phyloP scores from a whole-genome alignment of 2,113 vertebrate genomes.

The Strix uralensis region DNA sequence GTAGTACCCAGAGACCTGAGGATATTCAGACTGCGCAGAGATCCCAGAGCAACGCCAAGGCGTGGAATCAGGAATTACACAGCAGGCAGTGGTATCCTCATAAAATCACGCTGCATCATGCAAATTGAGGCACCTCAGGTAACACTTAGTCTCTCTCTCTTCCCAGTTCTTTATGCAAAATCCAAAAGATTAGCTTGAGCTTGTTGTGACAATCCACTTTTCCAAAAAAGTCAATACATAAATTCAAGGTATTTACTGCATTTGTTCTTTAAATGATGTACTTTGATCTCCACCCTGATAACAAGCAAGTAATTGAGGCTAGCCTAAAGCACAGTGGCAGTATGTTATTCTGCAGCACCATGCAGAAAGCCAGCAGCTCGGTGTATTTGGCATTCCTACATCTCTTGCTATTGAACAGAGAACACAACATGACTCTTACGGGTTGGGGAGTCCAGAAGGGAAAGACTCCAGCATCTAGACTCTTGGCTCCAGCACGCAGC shows the following conservation, averaged over 20 bases:
- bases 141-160: background rate
- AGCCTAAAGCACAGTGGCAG: background rate
- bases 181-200: background rate
- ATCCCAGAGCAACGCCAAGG: background rate
- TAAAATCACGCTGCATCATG: background rate
- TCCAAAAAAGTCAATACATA: background rate
- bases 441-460: background rate
- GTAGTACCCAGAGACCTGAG: background rate
- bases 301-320: background rate
- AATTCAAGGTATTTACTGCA: conserved; percentile 13
- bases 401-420: background rate
- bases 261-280: conserved; percentile 4
- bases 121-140: background rate
- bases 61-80: background rate
- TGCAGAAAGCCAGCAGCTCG: background rate
- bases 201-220: background rate
- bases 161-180: background rate
- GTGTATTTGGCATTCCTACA: background rate
- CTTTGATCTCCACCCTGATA: conserved; percentile 48
- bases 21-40: background rate
- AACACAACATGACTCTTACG: fast-evolving
- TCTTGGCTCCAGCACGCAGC: too few relatives aligned
- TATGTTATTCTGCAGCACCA: background rate
- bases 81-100: background rate
- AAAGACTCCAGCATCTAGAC: background rate